Evolutionary conservation across 64 coral and sea anemone genomes (phyloP), one percentile per base, ranked within the genome.

Genomic region (Stylophora pistillata): DNA sequence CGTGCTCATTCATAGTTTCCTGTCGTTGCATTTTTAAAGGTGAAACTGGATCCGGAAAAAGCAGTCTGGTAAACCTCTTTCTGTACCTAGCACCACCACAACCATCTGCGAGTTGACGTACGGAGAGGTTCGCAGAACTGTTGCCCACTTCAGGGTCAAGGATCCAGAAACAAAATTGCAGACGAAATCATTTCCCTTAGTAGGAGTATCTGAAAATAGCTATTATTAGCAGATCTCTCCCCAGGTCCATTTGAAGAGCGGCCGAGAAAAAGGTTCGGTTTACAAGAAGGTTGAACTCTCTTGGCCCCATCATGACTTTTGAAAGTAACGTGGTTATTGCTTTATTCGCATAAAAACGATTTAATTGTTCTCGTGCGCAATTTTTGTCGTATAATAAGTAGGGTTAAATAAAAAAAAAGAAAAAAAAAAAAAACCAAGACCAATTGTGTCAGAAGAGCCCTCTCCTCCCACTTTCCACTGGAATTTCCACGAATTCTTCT

Each of bases 91-190:
- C 37, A 47, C 3, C 37, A 47, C 37, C 3, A 4, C 37, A 3
- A 47, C 37, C 37, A 84, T 84, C 20, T 84, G 80, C 30, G 80
- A 84, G n/a, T 58, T 84, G 58, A 84, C 17, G 20, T 84, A 61
- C 21, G 80, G 23, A 54, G 83, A 86, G 18, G 18, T 53, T 17
- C 32, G 63, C 6, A 60, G 34, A 71, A 16, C 27, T 5, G 58
- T 18, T 15, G 71, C 71, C 69, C 83, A 86, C 34, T 71, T 86
- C 21, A 86, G 71, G 27, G 41, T 72, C 27, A 72, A 86, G 55
- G 85, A 86, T 31, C 85, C 64, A 52, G 10, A 1, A 0, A 86
- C 85, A 17, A 37, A 37, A 10, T 25, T 71, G 20, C 53, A 34
- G 12, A 86, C 85, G 17, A 86, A 30, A 25, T 53, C 26, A 1